Percentiles rank a stretch among this genome's conserved stretches.
Evolutionary conservation across 2,888 invertebrate genomes (phyloP).

Genomic region (Horisme vitalbata): DNA sequence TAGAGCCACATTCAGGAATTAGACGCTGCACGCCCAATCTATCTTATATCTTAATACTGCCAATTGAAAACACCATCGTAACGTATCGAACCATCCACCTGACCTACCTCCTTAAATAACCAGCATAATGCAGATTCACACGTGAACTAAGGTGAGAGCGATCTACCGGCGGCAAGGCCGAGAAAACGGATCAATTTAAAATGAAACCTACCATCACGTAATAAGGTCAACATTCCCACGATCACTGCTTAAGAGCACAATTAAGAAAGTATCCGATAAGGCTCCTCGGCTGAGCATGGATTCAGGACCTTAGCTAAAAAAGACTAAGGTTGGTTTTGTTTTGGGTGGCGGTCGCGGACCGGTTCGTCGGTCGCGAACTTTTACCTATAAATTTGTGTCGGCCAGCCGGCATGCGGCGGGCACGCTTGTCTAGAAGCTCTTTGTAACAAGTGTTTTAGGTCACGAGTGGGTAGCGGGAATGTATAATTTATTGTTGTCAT

Average conservation of each 20-base stretch:
- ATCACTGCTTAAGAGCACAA: slow-evolving; percentile 63
- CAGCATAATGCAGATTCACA: slow-evolving; percentile 80
- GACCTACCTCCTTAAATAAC: slow-evolving; percentile 63
- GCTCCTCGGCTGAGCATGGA: slow-evolving; percentile 45
- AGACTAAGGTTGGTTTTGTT: slow-evolving; percentile 56
- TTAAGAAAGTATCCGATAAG: slow-evolving; percentile 81
- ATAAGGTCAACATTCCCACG: slow-evolving; percentile 72
- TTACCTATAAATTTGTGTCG: slow-evolving; percentile 83
- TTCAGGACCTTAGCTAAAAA: slow-evolving; percentile 51
- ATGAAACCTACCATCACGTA: slow-evolving; percentile 56
- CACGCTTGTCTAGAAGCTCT: slow-evolving; percentile 69
- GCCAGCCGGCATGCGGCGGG: slow-evolving; percentile 64
- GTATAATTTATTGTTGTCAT: slow-evolving; percentile 23
- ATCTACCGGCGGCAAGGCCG: slow-evolving; percentile 80
- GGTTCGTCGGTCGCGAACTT: slow-evolving; percentile 81
- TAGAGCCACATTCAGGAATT: slow-evolving; percentile 71
- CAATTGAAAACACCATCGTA: slow-evolving; percentile 67
- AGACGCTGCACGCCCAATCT: slow-evolving; percentile 70
- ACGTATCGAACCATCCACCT: slow-evolving; percentile 57
- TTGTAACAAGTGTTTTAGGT: slow-evolving; percentile 49
- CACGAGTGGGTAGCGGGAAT: slow-evolving; percentile 41
- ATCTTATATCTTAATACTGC: slow-evolving; percentile 59
- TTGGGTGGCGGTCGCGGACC: slow-evolving; percentile 50
- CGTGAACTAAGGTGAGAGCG: slow-evolving; percentile 81
- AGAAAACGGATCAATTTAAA: slow-evolving; percentile 60